Base-by-base conservation (phyloP, 1,140 invertebrate species). In the Caenorhabditis brenneri region DNA sequence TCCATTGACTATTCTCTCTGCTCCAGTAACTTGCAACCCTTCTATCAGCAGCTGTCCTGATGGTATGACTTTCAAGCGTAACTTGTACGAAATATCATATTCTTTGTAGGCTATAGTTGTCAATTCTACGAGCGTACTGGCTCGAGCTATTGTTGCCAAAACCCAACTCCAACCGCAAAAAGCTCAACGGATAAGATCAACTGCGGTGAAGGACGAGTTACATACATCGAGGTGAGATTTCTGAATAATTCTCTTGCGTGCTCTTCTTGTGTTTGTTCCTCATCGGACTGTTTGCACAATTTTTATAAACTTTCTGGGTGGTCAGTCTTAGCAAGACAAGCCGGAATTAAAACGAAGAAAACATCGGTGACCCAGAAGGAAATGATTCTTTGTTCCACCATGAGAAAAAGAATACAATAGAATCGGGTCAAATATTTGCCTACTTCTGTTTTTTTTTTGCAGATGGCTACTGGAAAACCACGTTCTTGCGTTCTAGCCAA, bases 141-240 rank as follows among this genome's bases (percentile, higher is more conserved):
- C 12, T 90, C 86, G 3, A 89, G 89, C 12, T 91, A 91, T 74
- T 90, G 89, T 48, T 90, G 89, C 53, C 89, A 89, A 36, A 84
- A 83, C 36, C 60, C 48, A 31, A 80, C 78, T 39, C 80, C 53
- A 46, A 82, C 31, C n/a, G 53, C 80, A 27, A 65, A 87, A 10
- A 89, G 88, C 53, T 39, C 88, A 4, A 84, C 86, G 29, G 88
- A 88, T 51, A 88, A 89, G 79, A 85, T 89, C 22, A 89, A 88
- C 6, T 89, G 55, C 31, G 88, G 89, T 24, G 88, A 89, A 33
- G 87, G 84, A 53, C 10, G 80, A 36, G 36, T 53, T 80, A 53
- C 79, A 33, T 46, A 79, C 27, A 84, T 79, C n/a, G 36, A 36
- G 53, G 48, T 60, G n/a, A 53, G 29, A 15, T 79, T 33, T 33